Percentiles rank a stretch among this genome's conserved stretches.
phyloP scores from a whole-genome alignment of 1,140 invertebrate species.

The Carcinoscorpius rotundicauda region DNA sequence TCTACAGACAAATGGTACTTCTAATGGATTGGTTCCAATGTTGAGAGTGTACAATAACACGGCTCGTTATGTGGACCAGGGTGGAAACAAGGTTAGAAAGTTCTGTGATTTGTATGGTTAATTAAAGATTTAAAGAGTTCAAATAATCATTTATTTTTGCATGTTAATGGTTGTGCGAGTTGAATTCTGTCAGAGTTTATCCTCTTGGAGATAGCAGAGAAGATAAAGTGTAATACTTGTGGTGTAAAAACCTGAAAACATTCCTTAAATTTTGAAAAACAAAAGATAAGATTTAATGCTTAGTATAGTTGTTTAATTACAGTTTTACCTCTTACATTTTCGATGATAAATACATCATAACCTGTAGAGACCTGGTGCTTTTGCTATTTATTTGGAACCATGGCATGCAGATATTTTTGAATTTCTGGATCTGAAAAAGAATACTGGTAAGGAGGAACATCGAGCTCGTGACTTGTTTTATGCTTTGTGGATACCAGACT shows the following conservation, averaged over 20 bases:
- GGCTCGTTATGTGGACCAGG: conserved; percentile 94
- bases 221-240: no score
- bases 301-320: no score
- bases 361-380: conserved; percentile 85
- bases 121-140: conserved; percentile 1
- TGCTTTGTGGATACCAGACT: conserved; percentile 95
- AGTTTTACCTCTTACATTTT: no score
- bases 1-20: conserved; percentile 70
- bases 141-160: conserved; percentile 2
- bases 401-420: conserved; percentile 98
- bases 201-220: no score
- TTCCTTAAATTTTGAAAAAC: no score
- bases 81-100: conserved; percentile 72
- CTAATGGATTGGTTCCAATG: conserved; percentile 97
- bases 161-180: neutral
- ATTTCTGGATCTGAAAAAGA: conserved; percentile 87
- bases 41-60: conserved; percentile 92
- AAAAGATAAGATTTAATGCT: no score
- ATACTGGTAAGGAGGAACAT: conserved; percentile 86
- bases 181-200: no score
- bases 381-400: conserved; percentile 95
- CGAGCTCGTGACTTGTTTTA: conserved; percentile 95
- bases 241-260: no score
- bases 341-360: no score
- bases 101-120: conserved; percentile 7